Conservation (phyloP, 2,888 invertebrate genomes). For the Cistogaster globosa region DNA sequence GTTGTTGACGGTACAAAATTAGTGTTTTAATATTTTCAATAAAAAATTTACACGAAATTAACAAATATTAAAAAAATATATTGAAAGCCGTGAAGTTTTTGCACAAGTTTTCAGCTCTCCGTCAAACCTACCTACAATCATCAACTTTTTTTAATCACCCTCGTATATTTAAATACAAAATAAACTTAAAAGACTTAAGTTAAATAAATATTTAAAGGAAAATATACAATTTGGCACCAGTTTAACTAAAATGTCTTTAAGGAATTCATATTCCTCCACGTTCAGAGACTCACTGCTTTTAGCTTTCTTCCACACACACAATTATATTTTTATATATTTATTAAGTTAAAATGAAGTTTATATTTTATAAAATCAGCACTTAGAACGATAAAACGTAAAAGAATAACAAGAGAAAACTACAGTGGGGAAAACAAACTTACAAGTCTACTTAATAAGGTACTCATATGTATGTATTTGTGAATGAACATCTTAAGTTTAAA, state of each 20-base stretch:
- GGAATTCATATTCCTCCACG: background rate
- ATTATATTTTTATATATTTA: conserved; percentile 6
- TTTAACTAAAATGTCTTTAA: conserved; percentile 11
- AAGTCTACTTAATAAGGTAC: conserved; percentile 57
- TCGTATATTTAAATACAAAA: background rate
- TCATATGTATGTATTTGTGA: conserved; percentile 23
- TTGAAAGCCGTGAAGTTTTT: no score
- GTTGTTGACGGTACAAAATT: no score
- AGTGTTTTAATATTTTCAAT: no score
- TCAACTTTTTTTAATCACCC: no score
- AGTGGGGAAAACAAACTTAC: conserved; percentile 19
- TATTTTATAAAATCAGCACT: background rate
- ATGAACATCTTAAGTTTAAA: conserved; percentile 47
- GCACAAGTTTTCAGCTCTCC: no score
- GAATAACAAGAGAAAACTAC: background rate
- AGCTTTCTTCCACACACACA: background rate
- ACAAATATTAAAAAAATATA: no score
- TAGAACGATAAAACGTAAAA: conserved; percentile 1
- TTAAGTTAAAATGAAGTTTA: conserved; percentile 52
- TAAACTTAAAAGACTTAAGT: background rate
- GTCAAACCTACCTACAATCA: no score
- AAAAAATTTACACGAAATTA: no score
- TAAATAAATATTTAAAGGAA: background rate
- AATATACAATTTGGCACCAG: conserved; percentile 19
- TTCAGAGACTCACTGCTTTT: background rate